Conservation (phyloP, 2,888 invertebrate species). For the Lithophane semibrunnea region DNA sequence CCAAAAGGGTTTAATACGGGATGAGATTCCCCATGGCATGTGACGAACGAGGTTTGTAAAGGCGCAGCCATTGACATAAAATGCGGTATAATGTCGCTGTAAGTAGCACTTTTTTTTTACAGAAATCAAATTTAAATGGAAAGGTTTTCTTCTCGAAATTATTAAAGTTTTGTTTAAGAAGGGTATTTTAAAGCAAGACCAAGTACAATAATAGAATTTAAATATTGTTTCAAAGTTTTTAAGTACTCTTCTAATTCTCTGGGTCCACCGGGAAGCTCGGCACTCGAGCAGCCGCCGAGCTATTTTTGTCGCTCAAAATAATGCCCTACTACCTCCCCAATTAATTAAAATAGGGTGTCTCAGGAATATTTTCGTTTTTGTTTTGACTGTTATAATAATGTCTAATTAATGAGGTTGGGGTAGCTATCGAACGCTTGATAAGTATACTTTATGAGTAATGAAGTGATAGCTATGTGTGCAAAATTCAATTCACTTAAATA, state of each 20-base stretch:
- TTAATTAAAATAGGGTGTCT: constrained; percentile 28
- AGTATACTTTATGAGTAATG: not conserved
- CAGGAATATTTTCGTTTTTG: constrained; percentile 21
- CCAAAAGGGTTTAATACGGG: not conserved
- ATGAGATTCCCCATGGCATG: not conserved
- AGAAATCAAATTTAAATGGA: not conserved
- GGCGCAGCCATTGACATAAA: not conserved
- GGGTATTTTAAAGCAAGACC: constrained; percentile 20
- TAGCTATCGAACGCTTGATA: not conserved
- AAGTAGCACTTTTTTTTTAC: not conserved
- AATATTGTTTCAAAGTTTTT: constrained; percentile 57
- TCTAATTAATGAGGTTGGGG: not conserved
- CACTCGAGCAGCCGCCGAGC: constrained; percentile 6
- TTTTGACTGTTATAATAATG: constrained; percentile 10
- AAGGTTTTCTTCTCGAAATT: constrained; percentile 28
- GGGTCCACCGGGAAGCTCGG: constrained; percentile 31
- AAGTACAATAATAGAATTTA: constrained; percentile 54
- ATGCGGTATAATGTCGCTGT: not conserved
- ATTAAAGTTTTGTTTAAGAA: constrained; percentile 51
- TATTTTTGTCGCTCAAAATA: constrained; percentile 44
- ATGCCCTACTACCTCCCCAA: constrained; percentile 21
- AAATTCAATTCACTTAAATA: not conserved
- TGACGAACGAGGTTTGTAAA: not conserved
- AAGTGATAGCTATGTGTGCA: not conserved
- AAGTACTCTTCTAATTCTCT: constrained; percentile 45